Evolutionary conservation across 2,113 vertebrate species (phyloP).

Genomic region (Melanostigma gelatinosum): DNA sequence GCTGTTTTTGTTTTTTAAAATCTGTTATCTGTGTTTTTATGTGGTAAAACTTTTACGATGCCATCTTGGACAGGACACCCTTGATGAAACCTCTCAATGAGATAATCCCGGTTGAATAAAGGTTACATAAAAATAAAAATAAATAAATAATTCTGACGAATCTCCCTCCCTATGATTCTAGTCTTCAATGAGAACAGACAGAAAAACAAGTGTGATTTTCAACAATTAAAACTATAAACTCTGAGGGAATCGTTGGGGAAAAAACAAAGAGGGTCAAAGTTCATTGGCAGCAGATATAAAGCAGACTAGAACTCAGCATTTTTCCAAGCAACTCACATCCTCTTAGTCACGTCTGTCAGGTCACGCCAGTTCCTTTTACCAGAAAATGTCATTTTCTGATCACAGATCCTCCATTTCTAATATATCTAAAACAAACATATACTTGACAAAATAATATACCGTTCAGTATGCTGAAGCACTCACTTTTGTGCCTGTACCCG

Average conservation of each 20-base stretch:
- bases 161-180: background rate
- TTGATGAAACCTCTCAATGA: too few species aligned
- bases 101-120: background rate
- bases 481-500: background rate
- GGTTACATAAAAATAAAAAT: background rate
- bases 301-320: background rate
- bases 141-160: background rate
- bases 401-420: background rate
- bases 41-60: too few species aligned
- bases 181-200: background rate
- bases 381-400: background rate
- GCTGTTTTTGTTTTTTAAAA: background rate
- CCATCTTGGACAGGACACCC: too few species aligned
- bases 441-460: background rate
- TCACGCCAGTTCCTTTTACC: conserved; percentile 8
- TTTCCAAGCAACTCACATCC: conserved; percentile 14
- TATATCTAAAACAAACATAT: background rate
- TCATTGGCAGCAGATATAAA: background rate
- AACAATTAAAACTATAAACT: background rate
- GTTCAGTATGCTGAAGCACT: background rate
- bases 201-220: background rate
- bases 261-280: background rate
- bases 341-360: background rate
- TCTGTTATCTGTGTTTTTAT: background rate
- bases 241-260: background rate